Conservation (phyloP, 1,140 invertebrate species). For the Brachionus koreanus region DNA sequence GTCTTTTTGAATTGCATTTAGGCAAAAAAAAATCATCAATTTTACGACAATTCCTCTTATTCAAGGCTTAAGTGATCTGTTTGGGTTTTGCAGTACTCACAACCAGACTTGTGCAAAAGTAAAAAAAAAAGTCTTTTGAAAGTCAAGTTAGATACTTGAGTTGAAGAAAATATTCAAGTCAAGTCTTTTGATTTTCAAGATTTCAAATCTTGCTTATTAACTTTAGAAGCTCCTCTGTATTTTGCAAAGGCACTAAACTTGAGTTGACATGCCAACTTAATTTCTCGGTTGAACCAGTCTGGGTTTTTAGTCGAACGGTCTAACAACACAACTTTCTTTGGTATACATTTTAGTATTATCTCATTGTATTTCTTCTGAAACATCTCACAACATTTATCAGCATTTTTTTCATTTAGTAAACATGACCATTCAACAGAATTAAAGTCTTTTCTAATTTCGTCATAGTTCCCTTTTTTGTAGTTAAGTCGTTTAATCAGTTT, state of each 20-base stretch:
- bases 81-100: too few relatives aligned
- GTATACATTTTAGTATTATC: background rate
- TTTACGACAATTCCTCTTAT: too few relatives aligned
- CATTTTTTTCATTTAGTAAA: background rate
- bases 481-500: too few relatives aligned
- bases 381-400: background rate
- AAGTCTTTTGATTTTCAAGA: too few relatives aligned
- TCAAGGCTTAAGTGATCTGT: too few relatives aligned
- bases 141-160: too few relatives aligned
- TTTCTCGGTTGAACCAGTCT: background rate
- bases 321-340: background rate
- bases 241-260: background rate
- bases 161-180: too few relatives aligned
- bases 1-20: too few relatives aligned
- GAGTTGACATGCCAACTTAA: background rate
- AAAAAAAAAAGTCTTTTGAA: too few relatives aligned
- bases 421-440: background rate
- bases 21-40: too few relatives aligned
- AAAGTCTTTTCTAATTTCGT: background rate
- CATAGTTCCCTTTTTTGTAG: too few relatives aligned
- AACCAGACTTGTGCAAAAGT: too few relatives aligned
- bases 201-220: background rate
- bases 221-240: background rate
- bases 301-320: background rate
- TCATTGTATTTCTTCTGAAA: background rate